phyloP scores from a whole-genome alignment of 2,888 invertebrate species.

The Heterodera filipjevi region DNA sequence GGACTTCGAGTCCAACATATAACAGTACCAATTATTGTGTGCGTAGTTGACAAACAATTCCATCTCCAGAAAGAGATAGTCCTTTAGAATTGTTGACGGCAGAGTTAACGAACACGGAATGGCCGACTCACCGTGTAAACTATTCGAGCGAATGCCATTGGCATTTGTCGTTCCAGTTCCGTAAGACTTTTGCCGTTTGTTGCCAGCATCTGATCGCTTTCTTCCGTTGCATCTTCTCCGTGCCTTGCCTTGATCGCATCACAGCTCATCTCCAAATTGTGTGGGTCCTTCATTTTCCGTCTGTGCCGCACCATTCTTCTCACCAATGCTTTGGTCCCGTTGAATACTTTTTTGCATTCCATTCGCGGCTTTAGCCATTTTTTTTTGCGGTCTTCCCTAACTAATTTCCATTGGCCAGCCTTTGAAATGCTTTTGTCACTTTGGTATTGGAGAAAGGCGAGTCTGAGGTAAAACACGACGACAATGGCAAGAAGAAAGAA shows the following conservation, averaged over 20 bases:
- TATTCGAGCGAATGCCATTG: conserved; percentile 42
- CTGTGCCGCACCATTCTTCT: background rate
- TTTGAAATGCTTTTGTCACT: background rate
- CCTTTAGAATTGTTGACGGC: background rate
- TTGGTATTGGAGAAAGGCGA: background rate
- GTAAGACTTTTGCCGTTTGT: too few species aligned
- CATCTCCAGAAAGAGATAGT: conserved; percentile 32
- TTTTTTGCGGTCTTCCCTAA: background rate
- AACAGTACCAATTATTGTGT: conserved; percentile 34
- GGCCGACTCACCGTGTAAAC: conserved; percentile 40
- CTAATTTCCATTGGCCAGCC: background rate
- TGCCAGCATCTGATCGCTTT: background rate
- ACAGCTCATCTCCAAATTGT: conserved; percentile 38
- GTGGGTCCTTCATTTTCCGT: conserved; percentile 16
- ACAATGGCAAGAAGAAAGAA: background rate
- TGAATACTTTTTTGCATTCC: background rate
- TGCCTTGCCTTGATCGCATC: conserved; percentile 34
- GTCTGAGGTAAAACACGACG: background rate
- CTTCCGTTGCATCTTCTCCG: conserved; percentile 28
- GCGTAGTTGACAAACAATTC: conserved; percentile 31
- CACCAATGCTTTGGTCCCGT: background rate
- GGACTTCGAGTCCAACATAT: conserved; percentile 28
- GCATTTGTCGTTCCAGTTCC: conserved; percentile 31
- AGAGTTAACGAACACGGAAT: background rate
- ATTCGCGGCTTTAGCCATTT: background rate